phyloP scores from a whole-genome alignment of 2,888 invertebrate species.

The Xestobium rufovillosum region DNA sequence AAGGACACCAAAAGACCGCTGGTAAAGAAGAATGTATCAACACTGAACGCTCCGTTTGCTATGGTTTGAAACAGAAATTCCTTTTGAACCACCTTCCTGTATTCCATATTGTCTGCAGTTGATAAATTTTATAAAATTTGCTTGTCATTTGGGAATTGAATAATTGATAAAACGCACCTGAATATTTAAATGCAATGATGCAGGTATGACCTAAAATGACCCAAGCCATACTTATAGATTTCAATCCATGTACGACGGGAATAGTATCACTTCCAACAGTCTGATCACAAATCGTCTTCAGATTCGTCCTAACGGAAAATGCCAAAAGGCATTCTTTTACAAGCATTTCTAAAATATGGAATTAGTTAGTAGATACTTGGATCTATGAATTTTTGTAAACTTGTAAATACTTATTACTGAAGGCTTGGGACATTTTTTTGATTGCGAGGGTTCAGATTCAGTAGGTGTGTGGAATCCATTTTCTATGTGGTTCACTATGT shows the following conservation, averaged over 20 bases:
- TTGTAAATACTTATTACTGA: no score
- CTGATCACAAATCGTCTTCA: slow-evolving; percentile 73
- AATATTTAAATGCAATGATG: slow-evolving; percentile 75
- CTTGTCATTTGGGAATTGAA: no score
- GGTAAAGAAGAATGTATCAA: slow-evolving; percentile 74
- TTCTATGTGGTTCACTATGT: no score
- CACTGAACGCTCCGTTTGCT: slow-evolving; percentile 71
- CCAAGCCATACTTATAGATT: slow-evolving; percentile 58
- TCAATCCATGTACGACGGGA: slow-evolving; percentile 59
- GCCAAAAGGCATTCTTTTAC: slow-evolving; percentile 65
- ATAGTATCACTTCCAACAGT: slow-evolving; percentile 74
- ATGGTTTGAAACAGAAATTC: slow-evolving; percentile 75
- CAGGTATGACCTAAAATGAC: slow-evolving; percentile 66
- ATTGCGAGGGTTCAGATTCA: no score
- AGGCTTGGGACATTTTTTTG: slow-evolving; percentile 1
- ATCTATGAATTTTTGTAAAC: no score
- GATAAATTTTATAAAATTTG: slow-evolving; percentile 4
- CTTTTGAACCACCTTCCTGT: slow-evolving; percentile 62
- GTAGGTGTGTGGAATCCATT: no score
- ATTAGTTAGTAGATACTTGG: no score
- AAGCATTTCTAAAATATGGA: slow-evolving; percentile 48
- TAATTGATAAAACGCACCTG: no score
- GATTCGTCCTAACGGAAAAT: slow-evolving; percentile 69
- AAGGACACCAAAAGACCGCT: slow-evolving; percentile 81
- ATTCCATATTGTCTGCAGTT: slow-evolving; percentile 63